Conservation (phyloP, 2,797 vertebrate genomes). For the Anolis apletophallus region DNA sequence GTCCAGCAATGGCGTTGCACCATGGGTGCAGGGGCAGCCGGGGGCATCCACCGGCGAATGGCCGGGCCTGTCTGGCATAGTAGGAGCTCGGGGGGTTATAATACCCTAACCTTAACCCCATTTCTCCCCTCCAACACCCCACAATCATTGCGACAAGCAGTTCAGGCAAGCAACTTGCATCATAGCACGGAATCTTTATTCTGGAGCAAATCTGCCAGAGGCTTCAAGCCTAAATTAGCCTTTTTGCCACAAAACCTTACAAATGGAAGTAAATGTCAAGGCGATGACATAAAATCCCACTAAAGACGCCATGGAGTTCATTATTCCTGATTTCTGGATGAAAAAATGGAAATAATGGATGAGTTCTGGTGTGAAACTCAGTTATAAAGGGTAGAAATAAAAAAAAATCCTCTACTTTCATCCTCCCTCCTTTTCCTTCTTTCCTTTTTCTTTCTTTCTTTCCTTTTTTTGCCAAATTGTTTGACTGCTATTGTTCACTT, state of each 20-base stretch:
- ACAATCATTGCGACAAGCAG: no score
- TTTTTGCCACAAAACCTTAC: background rate
- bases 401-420: background rate
- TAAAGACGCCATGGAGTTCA: constrained; percentile 10
- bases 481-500: constrained; percentile 44
- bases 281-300: background rate
- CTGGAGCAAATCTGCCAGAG: no score
- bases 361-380: background rate
- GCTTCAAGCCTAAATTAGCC: background rate
- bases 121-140: no score
- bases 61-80: no score
- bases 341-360: constrained; percentile 45
- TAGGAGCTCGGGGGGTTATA: no score
- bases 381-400: background rate
- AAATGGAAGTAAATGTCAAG: constrained; percentile 37
- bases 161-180: no score
- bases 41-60: no score
- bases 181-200: no score
- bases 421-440: background rate
- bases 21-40: no score
- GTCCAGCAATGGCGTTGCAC: no score
- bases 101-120: no score
- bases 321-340: constrained; percentile 39
- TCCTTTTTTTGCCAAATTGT: constrained; percentile 21
- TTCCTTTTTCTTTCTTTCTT: background rate